phyloP scores from a whole-genome alignment of 2,888 invertebrate genomes.

The Patella pellucida region DNA sequence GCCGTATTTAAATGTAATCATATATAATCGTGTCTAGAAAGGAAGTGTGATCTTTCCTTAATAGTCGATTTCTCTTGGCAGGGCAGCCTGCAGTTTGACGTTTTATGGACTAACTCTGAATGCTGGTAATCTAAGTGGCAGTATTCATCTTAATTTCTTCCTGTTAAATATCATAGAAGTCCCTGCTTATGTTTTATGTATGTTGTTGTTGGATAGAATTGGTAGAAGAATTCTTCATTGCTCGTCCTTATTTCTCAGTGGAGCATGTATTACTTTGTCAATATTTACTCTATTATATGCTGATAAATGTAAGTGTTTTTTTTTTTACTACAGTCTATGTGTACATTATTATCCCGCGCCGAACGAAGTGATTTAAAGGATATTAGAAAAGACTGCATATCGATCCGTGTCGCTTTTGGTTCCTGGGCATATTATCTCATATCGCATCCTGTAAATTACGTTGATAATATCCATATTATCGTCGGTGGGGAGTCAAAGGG shows the following conservation, averaged over 20 bases:
- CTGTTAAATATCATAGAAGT: slow-evolving; percentile 31
- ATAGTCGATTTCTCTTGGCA: slow-evolving; percentile 13
- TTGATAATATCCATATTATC: no score
- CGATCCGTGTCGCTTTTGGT: not conserved
- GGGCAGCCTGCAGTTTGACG: slow-evolving; percentile 41
- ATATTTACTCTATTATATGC: slow-evolving; percentile 11
- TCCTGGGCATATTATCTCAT: not conserved
- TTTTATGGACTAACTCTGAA: slow-evolving; percentile 39
- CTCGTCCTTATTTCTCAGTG: slow-evolving; percentile 19
- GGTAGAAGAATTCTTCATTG: slow-evolving; percentile 25
- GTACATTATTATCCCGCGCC: not conserved
- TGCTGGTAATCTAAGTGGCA: slow-evolving; percentile 29
- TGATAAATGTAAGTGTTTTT: slow-evolving; percentile 12
- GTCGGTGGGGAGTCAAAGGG: no score
- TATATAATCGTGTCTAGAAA: no score
- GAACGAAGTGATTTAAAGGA: not conserved
- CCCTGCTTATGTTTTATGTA: slow-evolving; percentile 22
- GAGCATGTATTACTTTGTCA: not conserved
- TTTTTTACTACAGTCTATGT: not conserved
- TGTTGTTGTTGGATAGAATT: slow-evolving; percentile 25
- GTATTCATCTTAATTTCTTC: slow-evolving; percentile 36
- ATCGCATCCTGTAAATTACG: no score
- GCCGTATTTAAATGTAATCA: no score
- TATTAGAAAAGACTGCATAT: not conserved
- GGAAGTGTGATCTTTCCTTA: no score